These are phyloP conservation scores for Mandrillus leucophaeus DNA, from an alignment of 2,113 vertebrate species.

Conservation along the genomic window DNA sequence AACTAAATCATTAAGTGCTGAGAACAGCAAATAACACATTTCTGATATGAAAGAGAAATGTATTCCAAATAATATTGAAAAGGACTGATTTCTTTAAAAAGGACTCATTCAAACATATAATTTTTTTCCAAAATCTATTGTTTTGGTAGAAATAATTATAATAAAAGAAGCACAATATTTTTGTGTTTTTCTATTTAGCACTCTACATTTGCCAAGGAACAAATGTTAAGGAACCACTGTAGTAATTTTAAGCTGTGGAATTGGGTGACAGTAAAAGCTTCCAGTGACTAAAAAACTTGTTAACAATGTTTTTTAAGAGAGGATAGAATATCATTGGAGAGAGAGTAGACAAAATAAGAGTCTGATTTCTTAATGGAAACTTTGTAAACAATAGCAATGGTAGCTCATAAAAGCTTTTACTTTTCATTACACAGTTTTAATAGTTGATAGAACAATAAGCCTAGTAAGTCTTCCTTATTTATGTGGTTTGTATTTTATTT, in stretches of 20 bases:
- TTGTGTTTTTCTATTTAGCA: constrained; percentile 67
- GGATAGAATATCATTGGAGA: background rate
- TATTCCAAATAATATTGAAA: constrained; percentile 67
- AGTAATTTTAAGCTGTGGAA: constrained; percentile 40
- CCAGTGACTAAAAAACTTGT: background rate
- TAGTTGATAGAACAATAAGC: constrained; percentile 32
- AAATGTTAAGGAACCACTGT: constrained; percentile 45
- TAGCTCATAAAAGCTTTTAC: constrained; percentile 45
- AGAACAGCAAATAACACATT: constrained; percentile 34
- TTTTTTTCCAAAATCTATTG: constrained; percentile 70
- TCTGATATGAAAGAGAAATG: constrained; percentile 30
- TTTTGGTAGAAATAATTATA: constrained; percentile 67
- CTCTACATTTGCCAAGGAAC: constrained; percentile 22
- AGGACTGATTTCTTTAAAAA: constrained; percentile 77
- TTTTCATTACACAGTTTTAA: constrained; percentile 35
- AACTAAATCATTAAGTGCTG: background rate
- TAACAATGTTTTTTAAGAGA: background rate
- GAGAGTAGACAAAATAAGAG: background rate
- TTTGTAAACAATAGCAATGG: background rate
- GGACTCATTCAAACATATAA: constrained; percentile 76
- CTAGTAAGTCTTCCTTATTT: constrained; percentile 32
- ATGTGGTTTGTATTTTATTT: background rate
- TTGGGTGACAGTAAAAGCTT: background rate
- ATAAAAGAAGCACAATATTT: constrained; percentile 72
- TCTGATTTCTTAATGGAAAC: background rate